Conservation (phyloP, 2,113 vertebrate species). For the Corythornis vintsioides region DNA sequence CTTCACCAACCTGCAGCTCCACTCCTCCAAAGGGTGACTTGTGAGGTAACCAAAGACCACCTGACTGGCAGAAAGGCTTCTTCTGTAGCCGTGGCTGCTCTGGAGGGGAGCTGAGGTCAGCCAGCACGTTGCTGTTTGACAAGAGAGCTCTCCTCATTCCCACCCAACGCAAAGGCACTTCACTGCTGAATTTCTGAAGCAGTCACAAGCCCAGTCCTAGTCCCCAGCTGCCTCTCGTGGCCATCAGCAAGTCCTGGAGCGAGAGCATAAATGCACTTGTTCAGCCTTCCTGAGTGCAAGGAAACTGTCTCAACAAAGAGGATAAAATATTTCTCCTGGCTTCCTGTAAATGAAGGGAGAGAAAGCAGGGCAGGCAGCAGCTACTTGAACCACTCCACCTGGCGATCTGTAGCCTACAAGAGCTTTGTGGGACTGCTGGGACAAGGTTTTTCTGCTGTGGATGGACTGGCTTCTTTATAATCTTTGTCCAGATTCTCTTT, state of each 20-base stretch:
- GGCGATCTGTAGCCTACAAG: fast-evolving
- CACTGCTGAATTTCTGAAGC: neutral
- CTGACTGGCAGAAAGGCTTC: neutral
- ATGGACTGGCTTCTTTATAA: neutral
- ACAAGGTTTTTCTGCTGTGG: neutral
- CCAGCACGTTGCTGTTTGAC: neutral
- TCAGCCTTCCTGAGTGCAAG: slow-evolving; percentile 3
- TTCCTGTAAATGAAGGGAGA: neutral
- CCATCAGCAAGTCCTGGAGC: slow-evolving; percentile 11
- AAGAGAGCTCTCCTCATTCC: neutral
- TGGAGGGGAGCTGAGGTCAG: slow-evolving; percentile 22
- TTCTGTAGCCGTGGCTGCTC: neutral
- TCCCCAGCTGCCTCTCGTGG: neutral
- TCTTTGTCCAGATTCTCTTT: neutral
- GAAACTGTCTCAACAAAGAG: slow-evolving; percentile 21
- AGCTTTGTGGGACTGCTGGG: neutral
- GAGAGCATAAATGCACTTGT: slow-evolving; percentile 50
- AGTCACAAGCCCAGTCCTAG: neutral
- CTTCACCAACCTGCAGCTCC: neutral
- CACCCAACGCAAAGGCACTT: neutral
- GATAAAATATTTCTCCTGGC: slow-evolving; percentile 28
- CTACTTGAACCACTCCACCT: neutral
- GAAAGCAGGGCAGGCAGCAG: neutral
- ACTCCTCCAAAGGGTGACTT: neutral
- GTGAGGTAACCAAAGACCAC: neutral